Evolutionary conservation across 1,140 invertebrate genomes (phyloP), one percentile per base, ranked within the genome.

Genomic region (Epicauta chinensis): DNA sequence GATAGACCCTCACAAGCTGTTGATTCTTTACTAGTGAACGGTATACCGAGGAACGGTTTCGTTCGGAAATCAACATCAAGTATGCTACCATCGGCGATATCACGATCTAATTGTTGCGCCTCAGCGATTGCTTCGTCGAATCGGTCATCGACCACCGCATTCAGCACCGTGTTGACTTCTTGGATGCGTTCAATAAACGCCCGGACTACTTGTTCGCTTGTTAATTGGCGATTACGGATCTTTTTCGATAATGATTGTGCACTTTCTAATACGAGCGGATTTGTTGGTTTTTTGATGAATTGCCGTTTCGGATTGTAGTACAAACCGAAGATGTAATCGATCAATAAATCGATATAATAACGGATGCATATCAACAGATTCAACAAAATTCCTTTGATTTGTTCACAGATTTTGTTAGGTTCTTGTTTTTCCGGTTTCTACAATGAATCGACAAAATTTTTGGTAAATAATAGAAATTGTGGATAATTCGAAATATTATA

Each of bases 71-170:
- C 72, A 14, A 80, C 75, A 11, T 80, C 73, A 0, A 69, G 64
- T n/a, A 77, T 62, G 39, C 63, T 60, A 7, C 79, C 74, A 13
- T 68, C 73, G 49, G 73, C 70, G 14, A 93, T 76, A 31, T 79
- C 71, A 58, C 77, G 65, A 69, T 96, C 92, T 10, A 88, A 77
- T 55, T 74, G 68, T 53, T 74, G 73, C 0, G 92, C 91, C 61
- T 93, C 87, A 54, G 81, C 69, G 5, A 93, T 66, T 1, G 91
- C 91, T 16, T 79, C 81, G 10, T 82, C 77, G 66, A 81, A 89
- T 64, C 89, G 67, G 60, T 88, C 78, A 62, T 91, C 88, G 0
- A 91, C 87, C 1, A 94, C 77, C 16, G 88, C 83, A 74, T 94
- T 94, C 29, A 93, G 62, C 14, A 86, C 72, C 7, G 74, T 73